These are phyloP conservation scores for Erethizon dorsatum DNA, from an alignment of 2,797 vertebrate genomes.

Conservation along the genomic window DNA sequence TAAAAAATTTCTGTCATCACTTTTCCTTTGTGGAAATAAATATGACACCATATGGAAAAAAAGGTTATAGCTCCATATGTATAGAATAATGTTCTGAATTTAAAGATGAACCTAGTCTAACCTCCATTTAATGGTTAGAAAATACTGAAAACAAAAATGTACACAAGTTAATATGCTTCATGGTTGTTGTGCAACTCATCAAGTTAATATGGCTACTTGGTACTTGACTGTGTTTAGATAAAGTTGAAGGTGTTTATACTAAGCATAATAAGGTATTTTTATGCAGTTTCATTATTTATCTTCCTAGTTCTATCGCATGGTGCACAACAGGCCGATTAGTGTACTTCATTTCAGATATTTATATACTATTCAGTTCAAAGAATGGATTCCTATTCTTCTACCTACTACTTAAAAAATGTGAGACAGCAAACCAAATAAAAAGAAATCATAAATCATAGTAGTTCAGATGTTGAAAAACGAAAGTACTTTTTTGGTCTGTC, in stretches of 20 bases:
- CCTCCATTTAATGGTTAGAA: slow-evolving; percentile 79
- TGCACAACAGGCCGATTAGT: slow-evolving; percentile 85
- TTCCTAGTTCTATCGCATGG: slow-evolving; percentile 79
- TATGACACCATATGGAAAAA: slow-evolving; percentile 87
- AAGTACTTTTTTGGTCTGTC: slow-evolving; percentile 53
- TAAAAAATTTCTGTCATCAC: slow-evolving; percentile 84
- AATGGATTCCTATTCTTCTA: slow-evolving; percentile 83
- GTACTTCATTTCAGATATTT: slow-evolving; percentile 86
- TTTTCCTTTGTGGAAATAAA: slow-evolving; percentile 89
- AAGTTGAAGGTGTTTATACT: slow-evolving; percentile 81
- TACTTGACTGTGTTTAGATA: slow-evolving; percentile 73
- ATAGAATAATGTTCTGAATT: slow-evolving; percentile 74
- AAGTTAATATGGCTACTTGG: slow-evolving; percentile 66
- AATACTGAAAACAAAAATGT: slow-evolving; percentile 72
- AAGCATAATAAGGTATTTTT: slow-evolving; percentile 86
- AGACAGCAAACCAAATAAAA: slow-evolving; percentile 88
- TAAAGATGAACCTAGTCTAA: slow-evolving; percentile 84
- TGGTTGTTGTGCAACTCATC: slow-evolving; percentile 52
- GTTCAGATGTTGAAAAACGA: slow-evolving; percentile 70
- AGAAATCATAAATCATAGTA: slow-evolving; percentile 85
- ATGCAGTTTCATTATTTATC: slow-evolving; percentile 82
- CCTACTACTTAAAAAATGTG: slow-evolving; percentile 72
- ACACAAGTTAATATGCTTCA: slow-evolving; percentile 65
- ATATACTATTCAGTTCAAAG: slow-evolving; percentile 85
- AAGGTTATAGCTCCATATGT: slow-evolving; percentile 80